Conservation (phyloP, 2,113 vertebrate species). For the Hyaena hyaena region DNA sequence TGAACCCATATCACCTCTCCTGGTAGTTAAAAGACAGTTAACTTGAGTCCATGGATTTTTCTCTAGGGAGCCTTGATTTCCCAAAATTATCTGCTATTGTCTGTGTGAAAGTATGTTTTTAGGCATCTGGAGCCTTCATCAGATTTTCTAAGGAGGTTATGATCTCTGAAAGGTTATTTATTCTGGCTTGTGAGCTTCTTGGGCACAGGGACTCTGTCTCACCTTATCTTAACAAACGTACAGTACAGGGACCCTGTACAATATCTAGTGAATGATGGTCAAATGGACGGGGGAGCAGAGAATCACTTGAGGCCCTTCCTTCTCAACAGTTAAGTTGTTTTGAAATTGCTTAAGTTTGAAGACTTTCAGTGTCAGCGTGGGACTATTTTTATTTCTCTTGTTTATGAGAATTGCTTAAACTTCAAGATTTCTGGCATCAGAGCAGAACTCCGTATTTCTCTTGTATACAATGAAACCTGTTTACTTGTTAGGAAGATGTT, state of each 20-base stretch:
- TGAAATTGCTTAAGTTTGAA: not conserved
- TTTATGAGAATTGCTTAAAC: not conserved
- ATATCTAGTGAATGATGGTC: not conserved
- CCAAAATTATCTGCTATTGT: not conserved
- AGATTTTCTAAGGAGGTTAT: not conserved
- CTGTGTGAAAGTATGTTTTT: constrained; percentile 10
- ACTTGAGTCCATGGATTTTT: constrained; percentile 1
- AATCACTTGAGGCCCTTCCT: not conserved
- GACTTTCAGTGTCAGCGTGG: not conserved
- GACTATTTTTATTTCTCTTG: not conserved
- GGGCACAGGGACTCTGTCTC: not conserved
- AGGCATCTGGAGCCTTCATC: not conserved
- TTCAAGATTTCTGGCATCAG: not conserved
- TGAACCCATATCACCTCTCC: not conserved
- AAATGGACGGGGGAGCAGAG: not conserved
- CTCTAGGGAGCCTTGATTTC: not conserved
- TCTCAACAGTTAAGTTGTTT: not conserved
- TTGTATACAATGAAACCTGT: not conserved
- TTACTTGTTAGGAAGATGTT: not conserved
- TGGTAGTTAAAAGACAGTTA: not conserved
- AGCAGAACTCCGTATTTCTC: not conserved
- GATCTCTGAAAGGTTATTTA: not conserved
- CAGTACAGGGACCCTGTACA: not conserved
- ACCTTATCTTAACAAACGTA: not conserved
- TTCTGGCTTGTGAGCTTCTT: not conserved